These are phyloP conservation scores for Baronia brevicornis DNA, from an alignment of 2,888 invertebrate species.

Conservation along the genomic window DNA sequence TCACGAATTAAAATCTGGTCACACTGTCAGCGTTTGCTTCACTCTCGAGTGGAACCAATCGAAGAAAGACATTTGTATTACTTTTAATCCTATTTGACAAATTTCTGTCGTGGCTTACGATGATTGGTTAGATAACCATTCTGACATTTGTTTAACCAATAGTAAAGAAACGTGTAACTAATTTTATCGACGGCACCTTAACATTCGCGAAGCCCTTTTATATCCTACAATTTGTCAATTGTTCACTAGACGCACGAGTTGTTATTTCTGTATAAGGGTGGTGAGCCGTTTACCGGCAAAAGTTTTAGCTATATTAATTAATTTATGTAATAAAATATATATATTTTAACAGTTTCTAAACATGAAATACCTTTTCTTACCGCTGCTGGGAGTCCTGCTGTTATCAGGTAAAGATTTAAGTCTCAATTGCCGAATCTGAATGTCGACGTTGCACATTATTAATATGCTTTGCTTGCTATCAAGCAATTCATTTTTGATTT, in stretches of 20 bases:
- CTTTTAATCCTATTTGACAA: constrained; percentile 41
- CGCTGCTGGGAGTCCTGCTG: constrained; percentile 50
- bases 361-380: constrained; percentile 56
- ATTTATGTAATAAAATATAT: constrained; percentile 2
- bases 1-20: no score
- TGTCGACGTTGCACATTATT: constrained; percentile 5
- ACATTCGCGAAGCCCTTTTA: no score
- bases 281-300: constrained; percentile 12
- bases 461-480: no score
- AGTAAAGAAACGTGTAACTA: constrained; percentile 5
- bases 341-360: constrained; percentile 22
- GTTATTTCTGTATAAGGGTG: not conserved
- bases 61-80: constrained; percentile 51
- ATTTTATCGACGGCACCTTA: constrained; percentile 10
- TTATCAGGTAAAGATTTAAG: constrained; percentile 49
- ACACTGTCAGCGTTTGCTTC: no score
- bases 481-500: no score
- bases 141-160: constrained; percentile 17
- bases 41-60: constrained; percentile 37
- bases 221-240: no score
- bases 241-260: no score
- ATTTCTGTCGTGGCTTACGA: constrained; percentile 36
- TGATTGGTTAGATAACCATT: constrained; percentile 31
- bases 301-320: no score
- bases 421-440: not conserved